These are phyloP conservation scores for Pristionchus exspectatus DNA, from an alignment of 2,888 invertebrate species.

Conservation along the genomic window DNA sequence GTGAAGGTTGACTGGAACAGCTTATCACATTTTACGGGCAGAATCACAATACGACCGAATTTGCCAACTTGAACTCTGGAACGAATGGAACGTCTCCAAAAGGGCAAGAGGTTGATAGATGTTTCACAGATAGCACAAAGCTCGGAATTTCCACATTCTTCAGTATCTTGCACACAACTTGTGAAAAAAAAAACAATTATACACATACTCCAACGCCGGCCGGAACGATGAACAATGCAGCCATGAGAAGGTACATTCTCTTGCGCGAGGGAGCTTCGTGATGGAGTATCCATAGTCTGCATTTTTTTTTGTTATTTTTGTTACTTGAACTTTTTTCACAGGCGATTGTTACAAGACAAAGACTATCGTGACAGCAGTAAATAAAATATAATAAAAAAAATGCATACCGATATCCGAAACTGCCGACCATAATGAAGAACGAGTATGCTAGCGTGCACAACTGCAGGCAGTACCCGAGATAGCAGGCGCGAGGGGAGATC, in stretches of 20 bases:
- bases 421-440: neutral
- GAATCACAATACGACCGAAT: too few species aligned
- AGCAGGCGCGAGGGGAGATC: neutral
- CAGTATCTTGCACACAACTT: neutral
- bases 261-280: neutral
- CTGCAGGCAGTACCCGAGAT: neutral
- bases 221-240: neutral
- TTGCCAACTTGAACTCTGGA: too few species aligned
- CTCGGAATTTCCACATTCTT: neutral
- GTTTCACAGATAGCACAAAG: neutral
- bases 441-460: conserved; percentile 1
- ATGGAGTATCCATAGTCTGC: neutral
- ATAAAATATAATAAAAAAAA: too few species aligned
- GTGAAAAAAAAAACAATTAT: neutral
- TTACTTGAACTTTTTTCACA: too few species aligned
- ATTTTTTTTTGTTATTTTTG: neutral
- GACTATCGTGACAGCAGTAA: too few species aligned
- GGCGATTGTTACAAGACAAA: too few species aligned
- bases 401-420: conserved; percentile 5
- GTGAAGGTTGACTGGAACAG: conserved; percentile 7
- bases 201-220: neutral
- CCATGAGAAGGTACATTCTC: neutral
- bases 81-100: too few species aligned
- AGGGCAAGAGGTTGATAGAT: too few species aligned
- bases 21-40: too few species aligned